Percentiles rank a stretch among this genome's conserved stretches.
Evolutionary conservation across 1,140 invertebrate species (phyloP).

Genomic region (Ectropis grisescens): DNA sequence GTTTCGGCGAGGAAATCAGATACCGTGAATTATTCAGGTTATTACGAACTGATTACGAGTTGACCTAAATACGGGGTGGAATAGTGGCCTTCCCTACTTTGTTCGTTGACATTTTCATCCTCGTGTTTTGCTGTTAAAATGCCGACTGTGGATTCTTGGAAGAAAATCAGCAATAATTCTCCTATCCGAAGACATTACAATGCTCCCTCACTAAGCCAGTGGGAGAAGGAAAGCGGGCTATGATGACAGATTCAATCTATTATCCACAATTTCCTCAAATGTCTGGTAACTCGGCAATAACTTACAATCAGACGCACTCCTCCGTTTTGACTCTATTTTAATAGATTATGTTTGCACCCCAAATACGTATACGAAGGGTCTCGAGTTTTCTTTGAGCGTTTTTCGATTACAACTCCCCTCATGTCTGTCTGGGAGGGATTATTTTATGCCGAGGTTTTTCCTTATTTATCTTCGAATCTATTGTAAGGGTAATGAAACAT

Average conservation of each 20-base stretch:
- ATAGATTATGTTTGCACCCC: conserved; percentile 15
- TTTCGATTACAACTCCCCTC: conserved; percentile 16
- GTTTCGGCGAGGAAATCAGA: conserved; percentile 16
- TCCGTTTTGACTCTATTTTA: conserved; percentile 3
- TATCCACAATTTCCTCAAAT: too few relatives aligned
- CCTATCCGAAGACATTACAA: too few relatives aligned
- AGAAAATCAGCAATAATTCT: too few relatives aligned
- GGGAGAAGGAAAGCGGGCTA: too few relatives aligned
- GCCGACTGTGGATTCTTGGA: too few relatives aligned
- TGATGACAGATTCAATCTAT: too few relatives aligned
- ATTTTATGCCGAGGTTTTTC: conserved; percentile 7
- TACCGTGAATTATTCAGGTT: conserved; percentile 29
- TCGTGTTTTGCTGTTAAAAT: too few relatives aligned
- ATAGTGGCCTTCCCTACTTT: conserved; percentile 5
- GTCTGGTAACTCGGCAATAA: too few relatives aligned
- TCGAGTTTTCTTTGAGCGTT: conserved; percentile 14
- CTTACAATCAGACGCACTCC: conserved; percentile 2
- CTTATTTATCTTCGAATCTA: conserved; percentile 5
- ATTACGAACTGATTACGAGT: conserved; percentile 29
- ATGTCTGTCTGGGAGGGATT: conserved; percentile 4
- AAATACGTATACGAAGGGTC: conserved; percentile 8
- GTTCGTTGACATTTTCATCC: too few relatives aligned
- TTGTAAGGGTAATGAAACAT: too few relatives aligned
- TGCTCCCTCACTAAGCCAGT: too few relatives aligned
- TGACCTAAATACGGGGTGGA: conserved; percentile 33